Percentiles rank a stretch among this genome's conserved stretches.
Evolutionary conservation across 2,888 invertebrate species (phyloP).

Genomic region (Lepidocyrtoides sp.): DNA sequence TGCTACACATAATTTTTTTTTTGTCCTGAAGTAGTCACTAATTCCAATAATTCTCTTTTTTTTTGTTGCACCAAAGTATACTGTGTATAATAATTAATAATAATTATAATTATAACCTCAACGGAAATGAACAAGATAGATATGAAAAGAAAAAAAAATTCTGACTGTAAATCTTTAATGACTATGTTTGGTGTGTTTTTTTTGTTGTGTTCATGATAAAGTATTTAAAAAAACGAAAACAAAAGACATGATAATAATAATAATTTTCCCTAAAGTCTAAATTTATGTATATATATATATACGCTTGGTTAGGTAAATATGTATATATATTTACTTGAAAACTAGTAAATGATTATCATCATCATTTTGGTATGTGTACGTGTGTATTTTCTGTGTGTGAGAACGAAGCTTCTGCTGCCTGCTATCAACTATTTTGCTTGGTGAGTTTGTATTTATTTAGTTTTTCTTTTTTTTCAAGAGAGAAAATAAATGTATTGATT

Average conservation of each 20-base stretch:
- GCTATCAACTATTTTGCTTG: constrained; percentile 33
- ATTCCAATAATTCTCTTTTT: background rate
- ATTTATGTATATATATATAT: background rate
- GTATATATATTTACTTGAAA: background rate
- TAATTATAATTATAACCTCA: background rate
- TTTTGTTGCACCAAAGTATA: background rate
- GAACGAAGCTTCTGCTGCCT: constrained; percentile 45
- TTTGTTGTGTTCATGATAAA: background rate
- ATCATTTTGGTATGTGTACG: constrained; percentile 13
- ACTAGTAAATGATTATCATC: constrained; percentile 38
- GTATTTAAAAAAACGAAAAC: constrained; percentile 19
- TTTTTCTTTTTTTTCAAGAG: too few species aligned
- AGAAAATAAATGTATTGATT: constrained; percentile 49
- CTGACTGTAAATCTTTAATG: constrained; percentile 23
- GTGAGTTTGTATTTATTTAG: background rate
- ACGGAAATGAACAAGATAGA: too few species aligned
- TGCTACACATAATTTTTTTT: background rate
- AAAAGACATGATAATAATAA: too few species aligned
- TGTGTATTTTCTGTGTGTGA: background rate
- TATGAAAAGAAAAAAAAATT: constrained; percentile 29
- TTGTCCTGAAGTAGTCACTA: constrained; percentile 22
- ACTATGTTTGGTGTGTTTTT: constrained; percentile 31
- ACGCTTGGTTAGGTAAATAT: background rate
- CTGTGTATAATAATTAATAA: too few species aligned
- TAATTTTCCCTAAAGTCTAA: background rate